Percentiles rank a stretch among this genome's conserved stretches.
Conservation (phyloP, 2,888 invertebrate species). For the Coelinius sp. region DNA sequence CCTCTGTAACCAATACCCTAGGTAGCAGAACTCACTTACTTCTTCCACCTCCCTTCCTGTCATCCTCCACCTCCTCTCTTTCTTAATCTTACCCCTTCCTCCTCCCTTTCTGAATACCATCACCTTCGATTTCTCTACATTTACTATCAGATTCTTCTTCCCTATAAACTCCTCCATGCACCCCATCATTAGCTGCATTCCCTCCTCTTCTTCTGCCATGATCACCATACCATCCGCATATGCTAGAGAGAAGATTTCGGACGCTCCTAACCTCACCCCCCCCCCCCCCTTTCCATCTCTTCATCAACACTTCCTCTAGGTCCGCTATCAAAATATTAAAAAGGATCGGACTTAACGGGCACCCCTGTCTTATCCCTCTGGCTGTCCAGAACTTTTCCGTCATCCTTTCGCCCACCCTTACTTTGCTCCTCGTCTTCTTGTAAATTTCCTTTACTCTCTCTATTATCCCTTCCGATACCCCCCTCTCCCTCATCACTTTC, state of each 20-base stretch:
- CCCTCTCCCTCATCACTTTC: conserved; percentile 24
- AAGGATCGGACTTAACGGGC: conserved; percentile 35
- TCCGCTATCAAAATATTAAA: conserved; percentile 34
- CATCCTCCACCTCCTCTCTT: neutral
- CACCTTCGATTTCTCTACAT: conserved; percentile 13
- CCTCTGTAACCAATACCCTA: neutral
- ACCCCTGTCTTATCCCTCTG: conserved; percentile 40
- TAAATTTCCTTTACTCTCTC: conserved; percentile 33
- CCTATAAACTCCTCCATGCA: neutral
- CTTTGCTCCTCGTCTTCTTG: conserved; percentile 31
- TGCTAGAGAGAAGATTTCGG: conserved; percentile 1
- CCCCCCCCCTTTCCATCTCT: conserved; percentile 15
- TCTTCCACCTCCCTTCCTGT: neutral
- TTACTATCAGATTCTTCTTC: neutral
- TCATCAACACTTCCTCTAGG: conserved; percentile 27
- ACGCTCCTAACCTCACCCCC: conserved; percentile 1
- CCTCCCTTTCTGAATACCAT: conserved; percentile 11
- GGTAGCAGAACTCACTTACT: neutral
- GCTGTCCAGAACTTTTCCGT: conserved; percentile 32
- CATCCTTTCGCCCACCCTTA: neutral
- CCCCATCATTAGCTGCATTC: neutral
- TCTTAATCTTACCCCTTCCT: neutral
- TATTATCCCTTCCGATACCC: conserved; percentile 11
- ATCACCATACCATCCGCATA: conserved; percentile 1
- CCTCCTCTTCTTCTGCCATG: neutral